A percentile compares a stretch with the other conserved stretches of the same genome.
phyloP scores from a whole-genome alignment of 2,113 vertebrate genomes.

The Anarrhichthys ocellatus region DNA sequence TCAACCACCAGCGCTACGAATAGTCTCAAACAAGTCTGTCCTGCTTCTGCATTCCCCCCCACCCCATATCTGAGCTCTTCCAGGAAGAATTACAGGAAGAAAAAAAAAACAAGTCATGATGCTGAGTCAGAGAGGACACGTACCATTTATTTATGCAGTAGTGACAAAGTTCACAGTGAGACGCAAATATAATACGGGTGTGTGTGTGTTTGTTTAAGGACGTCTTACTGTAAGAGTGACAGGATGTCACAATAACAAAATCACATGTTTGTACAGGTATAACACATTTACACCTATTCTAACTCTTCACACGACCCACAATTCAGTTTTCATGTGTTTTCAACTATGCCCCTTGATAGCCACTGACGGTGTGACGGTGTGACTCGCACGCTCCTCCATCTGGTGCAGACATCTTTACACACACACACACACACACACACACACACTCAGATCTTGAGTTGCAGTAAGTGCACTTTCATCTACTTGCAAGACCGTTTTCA shows the following conservation, averaged over 20 bases:
- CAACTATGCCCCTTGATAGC: slow-evolving; percentile 19
- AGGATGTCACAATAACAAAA: background rate
- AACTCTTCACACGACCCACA: slow-evolving; percentile 18
- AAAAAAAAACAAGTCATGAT: slow-evolving; percentile 11
- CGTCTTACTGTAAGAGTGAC: background rate
- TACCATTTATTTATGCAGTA: slow-evolving; percentile 15
- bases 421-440: too few species aligned
- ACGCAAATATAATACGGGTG: slow-evolving; percentile 1
- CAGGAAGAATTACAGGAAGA: slow-evolving; percentile 49
- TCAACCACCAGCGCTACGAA: slow-evolving; percentile 49
- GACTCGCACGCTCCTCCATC: slow-evolving; percentile 27
- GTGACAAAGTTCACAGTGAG: slow-evolving; percentile 55
- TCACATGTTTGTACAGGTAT: background rate
- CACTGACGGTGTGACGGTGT: background rate
- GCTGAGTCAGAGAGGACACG: slow-evolving; percentile 64
- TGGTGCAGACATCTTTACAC: slow-evolving; percentile 17
- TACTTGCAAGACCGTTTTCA: slow-evolving; percentile 10
- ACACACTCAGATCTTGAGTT: slow-evolving; percentile 10
- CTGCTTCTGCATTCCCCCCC: slow-evolving; percentile 44
- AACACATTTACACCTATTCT: background rate
- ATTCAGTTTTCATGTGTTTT: background rate
- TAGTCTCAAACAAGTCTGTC: slow-evolving; percentile 58
- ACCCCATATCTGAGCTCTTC: slow-evolving; percentile 48
- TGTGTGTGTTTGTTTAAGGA: background rate
- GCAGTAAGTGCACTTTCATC: slow-evolving; percentile 13